phyloP scores from a whole-genome alignment of 2,888 invertebrate species.

The Spilosoma lubricipeda region DNA sequence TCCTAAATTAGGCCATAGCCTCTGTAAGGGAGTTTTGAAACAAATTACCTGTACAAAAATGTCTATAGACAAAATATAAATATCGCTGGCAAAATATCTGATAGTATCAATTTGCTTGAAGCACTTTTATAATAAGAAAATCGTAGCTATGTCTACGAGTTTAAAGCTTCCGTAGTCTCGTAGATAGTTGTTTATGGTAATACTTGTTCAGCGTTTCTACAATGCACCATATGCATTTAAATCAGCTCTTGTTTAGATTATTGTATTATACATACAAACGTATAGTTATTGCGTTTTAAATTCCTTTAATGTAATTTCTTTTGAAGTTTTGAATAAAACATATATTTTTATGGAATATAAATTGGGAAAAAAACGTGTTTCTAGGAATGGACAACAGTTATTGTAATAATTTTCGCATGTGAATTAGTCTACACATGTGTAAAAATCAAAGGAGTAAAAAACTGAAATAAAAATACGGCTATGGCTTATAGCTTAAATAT shows the following conservation, averaged over 20 bases:
- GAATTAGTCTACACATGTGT: too few relatives aligned
- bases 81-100: background rate
- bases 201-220: conserved; percentile 10
- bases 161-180: conserved; percentile 2
- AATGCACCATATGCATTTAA: conserved; percentile 25
- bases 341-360: background rate
- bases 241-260: conserved; percentile 12
- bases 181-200: conserved; percentile 21
- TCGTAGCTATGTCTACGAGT: conserved; percentile 10
- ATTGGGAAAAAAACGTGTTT: too few relatives aligned
- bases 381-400: too few relatives aligned
- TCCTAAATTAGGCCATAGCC: too few relatives aligned
- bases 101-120: background rate
- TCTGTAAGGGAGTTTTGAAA: too few relatives aligned
- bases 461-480: too few relatives aligned
- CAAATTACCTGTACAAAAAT: background rate
- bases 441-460: too few relatives aligned
- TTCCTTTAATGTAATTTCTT: background rate
- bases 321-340: background rate
- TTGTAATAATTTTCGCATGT: too few relatives aligned
- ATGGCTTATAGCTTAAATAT: too few relatives aligned
- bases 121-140: background rate
- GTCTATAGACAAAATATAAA: background rate
- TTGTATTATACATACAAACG: conserved; percentile 8
- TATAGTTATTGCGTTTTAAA: background rate